Evolutionary conservation across 1,140 invertebrate genomes (phyloP).

Genomic region (Eupeodes corollae): DNA sequence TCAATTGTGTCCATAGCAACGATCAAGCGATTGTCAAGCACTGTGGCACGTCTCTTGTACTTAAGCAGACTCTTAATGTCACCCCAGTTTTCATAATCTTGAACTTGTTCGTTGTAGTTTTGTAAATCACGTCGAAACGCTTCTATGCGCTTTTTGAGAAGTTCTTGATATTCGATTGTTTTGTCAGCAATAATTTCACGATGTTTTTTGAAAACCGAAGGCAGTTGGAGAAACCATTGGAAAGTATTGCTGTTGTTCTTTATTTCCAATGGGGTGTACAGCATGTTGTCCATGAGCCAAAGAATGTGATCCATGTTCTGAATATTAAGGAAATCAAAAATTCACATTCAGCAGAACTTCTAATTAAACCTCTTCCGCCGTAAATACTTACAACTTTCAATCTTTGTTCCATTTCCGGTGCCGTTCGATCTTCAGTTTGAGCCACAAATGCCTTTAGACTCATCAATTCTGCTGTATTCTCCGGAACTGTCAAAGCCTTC

Average conservation of each 20-base stretch:
- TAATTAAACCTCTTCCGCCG: background rate
- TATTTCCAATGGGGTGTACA: conserved; percentile 68
- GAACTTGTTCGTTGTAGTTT: conserved; percentile 65
- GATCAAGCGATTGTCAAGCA: conserved; percentile 55
- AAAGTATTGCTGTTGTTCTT: conserved; percentile 78
- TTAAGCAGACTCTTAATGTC: conserved; percentile 74
- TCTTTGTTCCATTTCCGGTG: conserved; percentile 63
- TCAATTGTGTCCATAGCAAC: conserved; percentile 71
- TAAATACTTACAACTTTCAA: conserved; percentile 44
- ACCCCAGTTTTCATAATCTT: conserved; percentile 80
- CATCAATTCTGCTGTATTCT: conserved; percentile 76
- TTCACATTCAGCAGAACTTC: too few species aligned
- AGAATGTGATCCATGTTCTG: conserved; percentile 31
- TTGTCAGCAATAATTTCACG: conserved; percentile 68
- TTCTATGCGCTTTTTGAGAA: conserved; percentile 46
- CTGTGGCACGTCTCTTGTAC: conserved; percentile 70
- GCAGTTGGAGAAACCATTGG: conserved; percentile 73
- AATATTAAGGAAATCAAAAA: conserved; percentile 2
- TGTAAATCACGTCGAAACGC: conserved; percentile 55
- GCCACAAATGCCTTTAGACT: conserved; percentile 65
- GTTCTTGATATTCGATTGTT: conserved; percentile 74
- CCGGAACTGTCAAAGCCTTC: conserved; percentile 63
- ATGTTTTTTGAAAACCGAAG: conserved; percentile 70
- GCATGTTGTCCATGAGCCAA: conserved; percentile 61
- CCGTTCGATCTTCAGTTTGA: conserved; percentile 53